These are phyloP conservation scores for Chymomyza procnemis DNA, from an alignment of 2,888 invertebrate genomes.

Conservation along the genomic window DNA sequence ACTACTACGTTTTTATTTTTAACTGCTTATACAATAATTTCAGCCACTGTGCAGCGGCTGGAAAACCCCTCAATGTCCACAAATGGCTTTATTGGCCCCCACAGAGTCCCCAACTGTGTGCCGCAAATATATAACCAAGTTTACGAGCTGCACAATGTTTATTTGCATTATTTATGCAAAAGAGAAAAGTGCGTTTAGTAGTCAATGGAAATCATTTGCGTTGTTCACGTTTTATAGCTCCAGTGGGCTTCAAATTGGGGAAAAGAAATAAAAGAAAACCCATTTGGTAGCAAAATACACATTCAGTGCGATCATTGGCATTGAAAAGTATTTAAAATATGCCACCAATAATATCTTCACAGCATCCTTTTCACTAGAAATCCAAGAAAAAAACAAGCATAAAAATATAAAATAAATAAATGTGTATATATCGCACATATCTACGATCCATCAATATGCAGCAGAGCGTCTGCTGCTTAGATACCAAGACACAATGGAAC, in stretches of 20 bases:
- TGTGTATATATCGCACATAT: too few relatives aligned
- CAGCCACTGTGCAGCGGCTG: constrained; percentile 1
- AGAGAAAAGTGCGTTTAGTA: constrained; percentile 33
- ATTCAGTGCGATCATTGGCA: constrained; percentile 39
- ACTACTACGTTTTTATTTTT: too few relatives aligned
- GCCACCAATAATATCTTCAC: constrained; percentile 48
- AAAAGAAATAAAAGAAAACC: background rate
- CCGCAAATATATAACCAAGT: constrained; percentile 52
- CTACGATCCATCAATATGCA: constrained; percentile 63
- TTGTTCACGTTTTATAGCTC: background rate
- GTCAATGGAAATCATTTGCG: background rate
- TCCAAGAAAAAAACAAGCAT: constrained; percentile 5
- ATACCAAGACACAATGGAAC: constrained; percentile 52
- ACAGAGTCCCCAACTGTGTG: constrained; percentile 55
- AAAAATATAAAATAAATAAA: too few relatives aligned
- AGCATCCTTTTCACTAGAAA: constrained; percentile 61
- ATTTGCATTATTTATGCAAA: constrained; percentile 66
- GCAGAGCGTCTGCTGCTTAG: constrained; percentile 40
- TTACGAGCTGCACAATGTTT: constrained; percentile 49
- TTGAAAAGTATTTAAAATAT: constrained; percentile 67
- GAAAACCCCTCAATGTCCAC: constrained; percentile 47
- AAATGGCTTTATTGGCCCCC: constrained; percentile 56
- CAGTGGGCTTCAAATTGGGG: background rate
- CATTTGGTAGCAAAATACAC: background rate
- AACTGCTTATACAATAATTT: background rate